These are phyloP conservation scores for Drosophila hamatofila DNA, from an alignment of 2,888 invertebrate species.

Conservation along the genomic window DNA sequence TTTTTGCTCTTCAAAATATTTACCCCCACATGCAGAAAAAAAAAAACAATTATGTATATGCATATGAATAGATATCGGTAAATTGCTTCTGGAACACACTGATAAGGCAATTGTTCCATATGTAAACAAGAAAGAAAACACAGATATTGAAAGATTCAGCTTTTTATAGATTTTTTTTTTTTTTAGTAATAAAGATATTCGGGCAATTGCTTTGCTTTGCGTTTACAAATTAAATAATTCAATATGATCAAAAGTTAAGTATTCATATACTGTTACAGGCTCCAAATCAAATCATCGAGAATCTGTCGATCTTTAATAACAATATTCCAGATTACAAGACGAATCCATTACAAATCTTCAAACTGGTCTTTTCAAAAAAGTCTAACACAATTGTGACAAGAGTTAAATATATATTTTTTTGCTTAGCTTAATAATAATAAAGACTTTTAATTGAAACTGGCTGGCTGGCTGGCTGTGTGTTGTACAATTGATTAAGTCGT, in stretches of 20 bases:
- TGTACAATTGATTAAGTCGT: constrained; percentile 32
- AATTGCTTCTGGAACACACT: neutral
- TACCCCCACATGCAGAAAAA: neutral
- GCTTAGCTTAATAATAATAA: constrained; percentile 70
- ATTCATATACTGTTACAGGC: constrained; percentile 61
- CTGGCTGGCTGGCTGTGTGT: constrained; percentile 64
- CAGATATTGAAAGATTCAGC: constrained; percentile 3
- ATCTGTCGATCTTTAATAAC: constrained; percentile 42
- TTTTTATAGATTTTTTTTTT: constrained; percentile 31
- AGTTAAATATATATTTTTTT: constrained; percentile 36
- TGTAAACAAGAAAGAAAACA: neutral
- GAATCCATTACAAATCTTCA: constrained; percentile 44
- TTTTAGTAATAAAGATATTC: constrained; percentile 59
- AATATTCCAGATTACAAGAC: constrained; percentile 47
- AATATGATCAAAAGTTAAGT: constrained; percentile 56
- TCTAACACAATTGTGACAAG: constrained; percentile 59
- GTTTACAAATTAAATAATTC: constrained; percentile 61
- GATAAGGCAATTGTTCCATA: neutral
- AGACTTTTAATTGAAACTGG: constrained; percentile 75
- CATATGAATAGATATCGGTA: neutral
- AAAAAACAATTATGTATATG: neutral
- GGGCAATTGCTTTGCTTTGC: constrained; percentile 43
- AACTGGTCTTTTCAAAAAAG: constrained; percentile 53
- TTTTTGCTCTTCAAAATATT: neutral
- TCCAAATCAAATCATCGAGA: constrained; percentile 52